phyloP scores from a whole-genome alignment of 2,113 vertebrate genomes.

The Pelecanoides urinatrix region DNA sequence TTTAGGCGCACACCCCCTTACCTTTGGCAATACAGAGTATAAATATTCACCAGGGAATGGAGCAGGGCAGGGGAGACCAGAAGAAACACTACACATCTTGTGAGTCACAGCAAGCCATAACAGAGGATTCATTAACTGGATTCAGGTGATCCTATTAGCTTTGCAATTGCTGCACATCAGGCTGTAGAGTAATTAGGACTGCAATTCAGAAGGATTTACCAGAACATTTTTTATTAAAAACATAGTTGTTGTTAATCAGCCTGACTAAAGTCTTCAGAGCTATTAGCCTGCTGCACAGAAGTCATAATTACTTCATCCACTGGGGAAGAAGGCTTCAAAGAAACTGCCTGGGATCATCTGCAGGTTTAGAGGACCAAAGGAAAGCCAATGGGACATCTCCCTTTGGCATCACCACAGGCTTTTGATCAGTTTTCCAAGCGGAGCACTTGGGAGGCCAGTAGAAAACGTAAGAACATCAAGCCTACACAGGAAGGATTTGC shows the following conservation, averaged over 20 bases:
- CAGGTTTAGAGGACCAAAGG: conserved; percentile 12
- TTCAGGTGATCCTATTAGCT: conserved; percentile 61
- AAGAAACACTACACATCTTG: conserved; percentile 3
- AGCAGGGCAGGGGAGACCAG: background rate
- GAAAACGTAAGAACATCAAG: background rate
- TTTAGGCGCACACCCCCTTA: background rate
- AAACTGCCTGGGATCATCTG: background rate
- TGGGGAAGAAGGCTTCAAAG: conserved; percentile 31
- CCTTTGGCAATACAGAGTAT: conserved; percentile 1
- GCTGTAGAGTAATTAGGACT: conserved; percentile 55
- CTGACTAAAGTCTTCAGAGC: conserved; percentile 46
- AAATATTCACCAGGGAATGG: conserved; percentile 33
- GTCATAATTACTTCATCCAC: conserved; percentile 37
- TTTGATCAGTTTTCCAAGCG: conserved; percentile 20
- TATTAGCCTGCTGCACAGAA: conserved; percentile 33
- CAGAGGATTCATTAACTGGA: conserved; percentile 59
- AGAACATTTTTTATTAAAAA: conserved; percentile 64
- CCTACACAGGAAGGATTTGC: conserved; percentile 43
- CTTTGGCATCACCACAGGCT: background rate
- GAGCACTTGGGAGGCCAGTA: background rate
- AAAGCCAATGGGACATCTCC: background rate
- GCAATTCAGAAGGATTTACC: conserved; percentile 49
- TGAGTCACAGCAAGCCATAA: conserved; percentile 42
- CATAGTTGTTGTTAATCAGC: conserved; percentile 28
- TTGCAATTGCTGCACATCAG: conserved; percentile 52